Conservation (phyloP, 2,113 vertebrate genomes). For the Syngnathoides biaculeatus region DNA sequence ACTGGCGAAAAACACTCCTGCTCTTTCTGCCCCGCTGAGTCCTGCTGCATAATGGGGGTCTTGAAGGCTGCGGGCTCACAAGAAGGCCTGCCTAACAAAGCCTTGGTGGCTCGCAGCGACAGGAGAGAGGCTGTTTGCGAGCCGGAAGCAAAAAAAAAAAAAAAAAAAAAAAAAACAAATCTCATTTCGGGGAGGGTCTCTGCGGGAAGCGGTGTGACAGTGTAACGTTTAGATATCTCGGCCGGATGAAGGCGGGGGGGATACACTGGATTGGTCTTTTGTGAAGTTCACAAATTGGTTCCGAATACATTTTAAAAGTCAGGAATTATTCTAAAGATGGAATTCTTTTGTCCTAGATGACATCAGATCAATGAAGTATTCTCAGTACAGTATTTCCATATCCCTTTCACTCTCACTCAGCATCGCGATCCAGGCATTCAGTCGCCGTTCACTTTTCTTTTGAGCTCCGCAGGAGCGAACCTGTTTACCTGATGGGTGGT, state of each 20-base stretch:
- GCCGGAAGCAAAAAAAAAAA: constrained; percentile 77
- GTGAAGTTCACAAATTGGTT: constrained; percentile 62
- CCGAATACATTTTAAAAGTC: constrained; percentile 45
- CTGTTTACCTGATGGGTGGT: constrained; percentile 83
- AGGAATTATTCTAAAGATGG: constrained; percentile 2
- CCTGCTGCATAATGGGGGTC: constrained; percentile 79
- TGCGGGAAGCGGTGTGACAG: constrained; percentile 72
- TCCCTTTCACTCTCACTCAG: constrained; percentile 50
- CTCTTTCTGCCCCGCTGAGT: constrained; percentile 82
- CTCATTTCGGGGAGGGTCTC: constrained; percentile 76
- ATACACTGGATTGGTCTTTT: constrained; percentile 57
- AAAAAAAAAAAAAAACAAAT: too few relatives aligned
- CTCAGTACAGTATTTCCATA: constrained; percentile 15
- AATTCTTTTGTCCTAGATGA: background rate
- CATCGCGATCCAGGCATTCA: constrained; percentile 40
- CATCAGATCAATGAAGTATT: background rate
- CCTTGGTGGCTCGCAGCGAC: constrained; percentile 79
- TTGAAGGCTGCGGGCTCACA: constrained; percentile 78
- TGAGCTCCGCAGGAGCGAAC: constrained; percentile 67
- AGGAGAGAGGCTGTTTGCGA: constrained; percentile 73
- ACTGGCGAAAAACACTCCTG: constrained; percentile 77
- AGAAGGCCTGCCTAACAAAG: constrained; percentile 80
- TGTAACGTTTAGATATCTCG: constrained; percentile 73
- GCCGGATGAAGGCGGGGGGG: constrained; percentile 44
- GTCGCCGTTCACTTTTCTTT: constrained; percentile 40